A percentile compares a stretch with the other conserved stretches of the same genome.
phyloP scores from a whole-genome alignment of 2,797 vertebrate species.

The Pseudocheirus occidentalis region DNA sequence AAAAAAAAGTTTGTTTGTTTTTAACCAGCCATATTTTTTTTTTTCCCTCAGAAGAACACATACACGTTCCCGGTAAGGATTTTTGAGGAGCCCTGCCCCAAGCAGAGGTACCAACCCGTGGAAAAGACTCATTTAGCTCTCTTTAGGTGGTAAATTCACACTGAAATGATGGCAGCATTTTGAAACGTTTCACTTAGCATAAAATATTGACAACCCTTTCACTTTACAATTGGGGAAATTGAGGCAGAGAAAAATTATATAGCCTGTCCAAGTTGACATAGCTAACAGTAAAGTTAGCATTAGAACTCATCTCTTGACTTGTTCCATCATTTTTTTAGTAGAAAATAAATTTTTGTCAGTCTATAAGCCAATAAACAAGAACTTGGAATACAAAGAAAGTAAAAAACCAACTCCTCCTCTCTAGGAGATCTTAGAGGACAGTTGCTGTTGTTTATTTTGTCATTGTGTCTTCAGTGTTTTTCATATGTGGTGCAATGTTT shows the following conservation, averaged over 20 bases:
- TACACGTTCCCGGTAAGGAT: constrained; percentile 43
- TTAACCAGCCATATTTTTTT: constrained; percentile 47
- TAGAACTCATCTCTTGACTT: background rate
- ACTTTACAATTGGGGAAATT: background rate
- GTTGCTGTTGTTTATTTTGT: background rate
- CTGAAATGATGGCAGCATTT: background rate
- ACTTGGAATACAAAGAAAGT: background rate
- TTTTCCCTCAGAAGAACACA: constrained; percentile 6
- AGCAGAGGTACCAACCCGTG: constrained; percentile 58
- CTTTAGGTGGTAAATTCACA: background rate
- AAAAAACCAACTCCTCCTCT: background rate
- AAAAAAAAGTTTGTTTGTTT: background rate
- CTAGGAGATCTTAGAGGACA: background rate
- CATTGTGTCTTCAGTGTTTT: background rate
- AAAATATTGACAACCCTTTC: background rate
- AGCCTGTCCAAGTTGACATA: background rate
- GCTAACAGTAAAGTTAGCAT: background rate
- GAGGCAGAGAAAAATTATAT: background rate
- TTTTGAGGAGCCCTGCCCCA: constrained; percentile 65
- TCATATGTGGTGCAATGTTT: background rate
- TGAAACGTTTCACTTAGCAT: background rate
- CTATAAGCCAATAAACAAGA: background rate
- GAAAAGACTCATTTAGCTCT: constrained; percentile 33
- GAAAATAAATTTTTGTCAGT: background rate
- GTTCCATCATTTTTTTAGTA: background rate